Conservation (phyloP, 2,888 invertebrate genomes). For the Drosophila setosimentum region DNA sequence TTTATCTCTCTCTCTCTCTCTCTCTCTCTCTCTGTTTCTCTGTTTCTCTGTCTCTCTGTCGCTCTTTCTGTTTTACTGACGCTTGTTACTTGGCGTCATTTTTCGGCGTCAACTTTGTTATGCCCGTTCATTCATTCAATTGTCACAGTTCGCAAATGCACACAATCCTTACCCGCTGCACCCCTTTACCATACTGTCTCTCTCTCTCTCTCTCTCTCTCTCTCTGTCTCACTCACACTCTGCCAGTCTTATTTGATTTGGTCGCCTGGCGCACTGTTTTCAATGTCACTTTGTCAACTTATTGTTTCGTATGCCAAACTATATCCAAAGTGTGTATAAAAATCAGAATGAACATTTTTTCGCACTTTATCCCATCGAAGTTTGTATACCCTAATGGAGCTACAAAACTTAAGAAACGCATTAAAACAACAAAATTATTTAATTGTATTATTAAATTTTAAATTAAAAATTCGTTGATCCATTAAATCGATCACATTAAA, state of each 20-base stretch:
- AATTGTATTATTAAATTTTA: neutral
- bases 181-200: neutral
- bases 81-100: slow-evolving; percentile 59
- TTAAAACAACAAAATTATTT: neutral
- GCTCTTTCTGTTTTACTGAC: neutral
- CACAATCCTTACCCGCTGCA: neutral
- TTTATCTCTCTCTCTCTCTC: neutral
- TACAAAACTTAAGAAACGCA: neutral
- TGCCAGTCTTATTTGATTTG: slow-evolving; percentile 25
- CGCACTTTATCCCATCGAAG: neutral
- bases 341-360: slow-evolving; percentile 15
- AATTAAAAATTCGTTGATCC: neutral
- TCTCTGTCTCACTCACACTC: neutral
- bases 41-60: neutral
- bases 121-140: slow-evolving; percentile 65
- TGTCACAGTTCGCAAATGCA: slow-evolving; percentile 48
- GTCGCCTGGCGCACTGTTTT: slow-evolving; percentile 48
- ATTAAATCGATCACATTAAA: neutral
- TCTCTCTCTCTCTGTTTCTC: neutral
- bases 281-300: slow-evolving; percentile 67
- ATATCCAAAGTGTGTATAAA: slow-evolving; percentile 43
- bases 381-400: slow-evolving; percentile 8
- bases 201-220: neutral
- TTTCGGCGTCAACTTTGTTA: slow-evolving; percentile 68
- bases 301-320: slow-evolving; percentile 59